These are phyloP conservation scores for Microctonus aethiopoides DNA, from an alignment of 2,888 invertebrate genomes.

Conservation along the genomic window DNA sequence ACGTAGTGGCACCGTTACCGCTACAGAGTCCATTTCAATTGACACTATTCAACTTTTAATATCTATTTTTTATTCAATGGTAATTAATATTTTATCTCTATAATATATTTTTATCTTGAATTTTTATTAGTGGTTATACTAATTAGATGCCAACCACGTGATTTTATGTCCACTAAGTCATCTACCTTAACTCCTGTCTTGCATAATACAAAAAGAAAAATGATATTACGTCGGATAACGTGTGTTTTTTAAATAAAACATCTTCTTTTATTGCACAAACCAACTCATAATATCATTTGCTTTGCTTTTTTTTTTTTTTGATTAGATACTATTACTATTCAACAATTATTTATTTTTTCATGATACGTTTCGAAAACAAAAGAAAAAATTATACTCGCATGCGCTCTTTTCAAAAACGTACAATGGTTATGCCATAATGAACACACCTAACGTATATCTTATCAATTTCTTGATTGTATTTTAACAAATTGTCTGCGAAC, in stretches of 20 bases:
- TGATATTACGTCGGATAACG: background rate
- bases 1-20: slow-evolving; percentile 73
- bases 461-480: background rate
- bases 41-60: slow-evolving; percentile 45
- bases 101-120: background rate
- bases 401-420: background rate
- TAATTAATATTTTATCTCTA: background rate
- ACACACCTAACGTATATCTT: background rate
- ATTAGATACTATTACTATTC: background rate
- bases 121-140: background rate
- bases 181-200: background rate
- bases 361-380: background rate
- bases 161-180: background rate
- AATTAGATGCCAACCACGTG: background rate
- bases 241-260: background rate
- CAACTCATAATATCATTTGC: background rate
- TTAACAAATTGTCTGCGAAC: background rate
- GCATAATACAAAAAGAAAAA: background rate
- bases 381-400: background rate
- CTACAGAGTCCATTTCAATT: slow-evolving; percentile 72
- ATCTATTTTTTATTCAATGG: background rate
- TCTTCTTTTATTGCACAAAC: background rate
- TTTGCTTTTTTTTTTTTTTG: background rate
- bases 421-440: background rate
- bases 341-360: background rate